phyloP scores from a whole-genome alignment of 2,113 vertebrate species.

The Philantomba maxwellii region DNA sequence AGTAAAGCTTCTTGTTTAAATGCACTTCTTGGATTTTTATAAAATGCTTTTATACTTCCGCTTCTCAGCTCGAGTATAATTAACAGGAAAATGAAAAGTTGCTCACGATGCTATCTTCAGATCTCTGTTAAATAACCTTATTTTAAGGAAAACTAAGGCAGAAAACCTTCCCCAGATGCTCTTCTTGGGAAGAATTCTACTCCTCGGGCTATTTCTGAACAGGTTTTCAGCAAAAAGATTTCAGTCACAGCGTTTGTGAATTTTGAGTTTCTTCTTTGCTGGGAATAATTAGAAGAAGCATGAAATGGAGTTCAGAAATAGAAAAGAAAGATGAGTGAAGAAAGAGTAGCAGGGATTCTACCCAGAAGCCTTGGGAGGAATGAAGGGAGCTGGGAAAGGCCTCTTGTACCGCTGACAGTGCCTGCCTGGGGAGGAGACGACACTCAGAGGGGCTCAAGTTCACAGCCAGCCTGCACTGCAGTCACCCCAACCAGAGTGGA shows the following conservation, averaged over 20 bases:
- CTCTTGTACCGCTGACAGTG: background rate
- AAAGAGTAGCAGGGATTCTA: background rate
- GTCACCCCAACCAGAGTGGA: background rate
- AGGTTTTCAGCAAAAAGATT: background rate
- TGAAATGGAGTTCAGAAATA: conserved; percentile 35
- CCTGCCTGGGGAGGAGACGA: rapidly evolving
- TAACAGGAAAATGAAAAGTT: background rate
- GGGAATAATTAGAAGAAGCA: conserved; percentile 16
- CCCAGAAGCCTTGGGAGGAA: background rate
- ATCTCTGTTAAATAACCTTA: background rate
- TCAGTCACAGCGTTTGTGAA: background rate
- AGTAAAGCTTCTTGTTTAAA: background rate
- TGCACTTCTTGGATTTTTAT: background rate
- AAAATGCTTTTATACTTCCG: background rate
- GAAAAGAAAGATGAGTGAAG: background rate
- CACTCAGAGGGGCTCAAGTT: background rate
- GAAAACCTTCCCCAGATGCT: background rate
- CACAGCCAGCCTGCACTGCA: rapidly evolving
- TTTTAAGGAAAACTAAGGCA: conserved; percentile 14
- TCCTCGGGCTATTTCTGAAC: background rate
- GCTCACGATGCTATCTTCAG: background rate
- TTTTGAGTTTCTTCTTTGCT: conserved; percentile 21
- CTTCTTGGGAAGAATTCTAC: background rate
- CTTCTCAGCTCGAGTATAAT: background rate
- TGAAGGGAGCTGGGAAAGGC: background rate